Evolutionary conservation across 2,888 invertebrate species (phyloP).

Genomic region (Polyommatus iphigenia): DNA sequence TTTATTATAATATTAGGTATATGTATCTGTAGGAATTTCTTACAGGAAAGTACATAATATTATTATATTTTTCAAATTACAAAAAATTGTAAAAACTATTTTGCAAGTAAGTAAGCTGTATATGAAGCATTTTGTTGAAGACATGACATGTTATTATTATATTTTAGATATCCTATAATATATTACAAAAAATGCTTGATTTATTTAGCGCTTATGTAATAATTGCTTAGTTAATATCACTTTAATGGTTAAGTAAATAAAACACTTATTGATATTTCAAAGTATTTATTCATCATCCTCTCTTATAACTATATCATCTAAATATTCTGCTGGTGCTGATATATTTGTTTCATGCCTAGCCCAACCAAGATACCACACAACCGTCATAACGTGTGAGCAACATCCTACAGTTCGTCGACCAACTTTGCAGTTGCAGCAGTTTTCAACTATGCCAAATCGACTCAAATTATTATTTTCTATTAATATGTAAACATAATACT

Average conservation of each 20-base stretch:
- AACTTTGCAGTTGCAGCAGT: slow-evolving; percentile 24
- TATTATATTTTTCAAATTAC: too few species aligned
- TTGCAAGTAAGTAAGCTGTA: not conserved
- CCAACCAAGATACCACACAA: not conserved
- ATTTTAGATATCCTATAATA: not conserved
- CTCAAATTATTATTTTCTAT: not conserved
- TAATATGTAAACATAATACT: too few species aligned
- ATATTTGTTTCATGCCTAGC: slow-evolving; percentile 8
- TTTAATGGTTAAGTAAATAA: not conserved
- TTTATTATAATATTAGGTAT: too few species aligned
- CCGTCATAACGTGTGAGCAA: slow-evolving; percentile 29
- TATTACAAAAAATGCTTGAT: not conserved
- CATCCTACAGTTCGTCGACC: slow-evolving; percentile 13
- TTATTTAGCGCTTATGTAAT: not conserved
- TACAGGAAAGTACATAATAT: not conserved
- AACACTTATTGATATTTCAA: too few species aligned
- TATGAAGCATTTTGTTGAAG: not conserved
- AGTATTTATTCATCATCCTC: too few species aligned
- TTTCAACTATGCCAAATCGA: not conserved
- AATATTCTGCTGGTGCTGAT: slow-evolving; percentile 3
- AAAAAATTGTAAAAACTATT: not conserved
- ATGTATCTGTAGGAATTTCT: too few species aligned
- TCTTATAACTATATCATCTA: not conserved
- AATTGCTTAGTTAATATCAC: too few species aligned
- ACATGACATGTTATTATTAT: not conserved